Base-by-base conservation (phyloP, 2,888 invertebrate species). In the Drosophila macrospina region DNA sequence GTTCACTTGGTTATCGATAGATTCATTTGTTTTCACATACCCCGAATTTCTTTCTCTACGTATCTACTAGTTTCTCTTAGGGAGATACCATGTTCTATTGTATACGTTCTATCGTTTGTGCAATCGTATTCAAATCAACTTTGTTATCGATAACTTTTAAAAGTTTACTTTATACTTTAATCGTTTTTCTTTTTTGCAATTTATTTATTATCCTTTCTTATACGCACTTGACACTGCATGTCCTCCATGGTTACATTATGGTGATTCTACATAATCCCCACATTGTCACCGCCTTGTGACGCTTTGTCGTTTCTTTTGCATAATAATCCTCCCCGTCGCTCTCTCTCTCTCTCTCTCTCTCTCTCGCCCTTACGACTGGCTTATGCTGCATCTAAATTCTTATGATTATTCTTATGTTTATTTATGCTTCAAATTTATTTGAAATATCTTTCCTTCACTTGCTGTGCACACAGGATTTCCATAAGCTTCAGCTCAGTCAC, bases 51-150 rank as follows among this genome's bases (percentile, higher is more conserved):
- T 3, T 20, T 20, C 20, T 20, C 20, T n/a, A n/a, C n/a, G 30
- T 30, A 30, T 28, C 28, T 28, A 1, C 32, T 2, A 10, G 2
- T 10, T 10, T 32, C 4, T 1, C 3, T 32, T 2, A n/a, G n/a
- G n/a, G n/a, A n/a, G n/a, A 0, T 10, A 10, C 0, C 2, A 10
- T 28, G 1, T 28, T 6, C 0, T 0, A 28, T 6, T 6, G 0
- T 0, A 8, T 6, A 26, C n/a, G 26, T 26, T 26, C 7, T 26
- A 26, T 28, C 28, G 6, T 28, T 7, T 28, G 2, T 28, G 28
- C 8, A 28, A 28, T 28, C 8, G 7, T 6, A 7, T 6, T 2
- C 28, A 28, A 2, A 8, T 28, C 8, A 2, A 32, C 32, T 11
- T 32, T 32, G 11, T 32, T 10, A 32, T 32, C 10, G 32, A 30